Evolutionary conservation across 2,888 invertebrate genomes (phyloP).

Genomic region (Sinhomidia bicolor): DNA sequence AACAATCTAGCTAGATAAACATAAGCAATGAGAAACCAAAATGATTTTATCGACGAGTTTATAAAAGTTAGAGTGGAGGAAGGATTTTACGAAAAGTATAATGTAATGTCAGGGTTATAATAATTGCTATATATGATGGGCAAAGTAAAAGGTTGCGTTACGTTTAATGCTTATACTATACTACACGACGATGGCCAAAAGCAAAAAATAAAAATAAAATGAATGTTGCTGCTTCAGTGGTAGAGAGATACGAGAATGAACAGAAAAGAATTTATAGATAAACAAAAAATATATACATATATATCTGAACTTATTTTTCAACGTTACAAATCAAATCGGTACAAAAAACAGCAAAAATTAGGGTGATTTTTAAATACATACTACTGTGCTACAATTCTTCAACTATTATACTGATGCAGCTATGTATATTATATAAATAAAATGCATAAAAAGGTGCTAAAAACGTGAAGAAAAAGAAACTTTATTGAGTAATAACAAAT

Average conservation of each 20-base stretch:
- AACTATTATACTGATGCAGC: constrained; percentile 49
- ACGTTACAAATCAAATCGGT: constrained; percentile 61
- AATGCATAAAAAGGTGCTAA: constrained; percentile 49
- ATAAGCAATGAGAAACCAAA: constrained; percentile 17
- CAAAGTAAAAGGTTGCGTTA: not conserved
- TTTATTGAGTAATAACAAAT: not conserved
- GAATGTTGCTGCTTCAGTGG: not conserved
- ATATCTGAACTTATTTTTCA: constrained; percentile 60
- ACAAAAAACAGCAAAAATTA: constrained; percentile 50
- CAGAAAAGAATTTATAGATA: not conserved
- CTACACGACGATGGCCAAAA: too few species aligned
- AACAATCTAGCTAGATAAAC: constrained; percentile 7
- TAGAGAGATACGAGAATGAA: not conserved
- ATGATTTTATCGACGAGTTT: constrained; percentile 29
- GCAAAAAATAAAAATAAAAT: not conserved
- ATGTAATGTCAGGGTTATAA: not conserved
- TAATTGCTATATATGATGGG: not conserved
- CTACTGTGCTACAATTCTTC: not conserved
- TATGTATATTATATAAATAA: not conserved
- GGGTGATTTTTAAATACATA: constrained; percentile 34
- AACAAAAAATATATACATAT: not conserved
- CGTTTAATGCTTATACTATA: not conserved
- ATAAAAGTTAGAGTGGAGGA: not conserved
- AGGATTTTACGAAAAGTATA: not conserved
- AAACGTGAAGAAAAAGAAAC: not conserved